These are phyloP conservation scores for Listronotus oregonensis DNA, from an alignment of 1,140 invertebrate species.

Conservation along the genomic window DNA sequence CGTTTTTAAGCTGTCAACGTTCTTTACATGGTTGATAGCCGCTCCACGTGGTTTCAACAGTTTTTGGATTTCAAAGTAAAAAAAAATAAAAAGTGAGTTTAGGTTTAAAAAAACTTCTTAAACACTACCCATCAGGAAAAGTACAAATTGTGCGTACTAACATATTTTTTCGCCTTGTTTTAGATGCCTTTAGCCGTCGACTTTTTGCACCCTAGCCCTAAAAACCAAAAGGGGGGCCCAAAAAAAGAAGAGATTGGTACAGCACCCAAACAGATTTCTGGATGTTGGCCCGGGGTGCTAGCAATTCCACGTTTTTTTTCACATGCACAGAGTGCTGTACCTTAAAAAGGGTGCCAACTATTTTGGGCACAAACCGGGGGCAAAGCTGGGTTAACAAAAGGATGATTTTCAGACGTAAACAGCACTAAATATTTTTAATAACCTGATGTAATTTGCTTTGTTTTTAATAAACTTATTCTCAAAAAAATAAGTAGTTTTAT, in stretches of 20 bases:
- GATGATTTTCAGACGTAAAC: conserved; percentile 60
- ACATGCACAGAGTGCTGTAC: conserved; percentile 97
- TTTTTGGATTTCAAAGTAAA: conserved; percentile 33
- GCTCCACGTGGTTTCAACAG: conserved; percentile 46
- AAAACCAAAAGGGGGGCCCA: conserved; percentile 89
- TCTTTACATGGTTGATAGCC: conserved; percentile 50
- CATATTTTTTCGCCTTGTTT: conserved; percentile 57
- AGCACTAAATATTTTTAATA: conserved; percentile 47
- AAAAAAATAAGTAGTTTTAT: conserved; percentile 8
- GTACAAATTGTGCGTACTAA: conserved; percentile 2
- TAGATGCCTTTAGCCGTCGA: conserved; percentile 90
- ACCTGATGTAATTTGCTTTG: conserved; percentile 32
- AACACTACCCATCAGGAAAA: conserved; percentile 1
- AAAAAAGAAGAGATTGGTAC: conserved; percentile 94
- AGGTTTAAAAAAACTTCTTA: conserved; percentile 2
- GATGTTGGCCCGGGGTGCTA: conserved; percentile 99
- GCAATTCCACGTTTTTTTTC: conserved; percentile 99
- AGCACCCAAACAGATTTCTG: conserved; percentile 99
- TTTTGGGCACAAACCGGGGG: conserved; percentile 98
- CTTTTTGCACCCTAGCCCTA: conserved; percentile 91
- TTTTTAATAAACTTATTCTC: conserved; percentile 31
- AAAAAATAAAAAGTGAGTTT: conserved; percentile 40
- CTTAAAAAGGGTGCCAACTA: conserved; percentile 97
- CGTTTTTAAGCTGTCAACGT: conserved; percentile 38
- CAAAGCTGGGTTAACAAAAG: conserved; percentile 96